Evolutionary conservation across 2,888 invertebrate genomes (phyloP), one percentile per base, ranked within the genome.

Genomic region (Graphium colonna): DNA sequence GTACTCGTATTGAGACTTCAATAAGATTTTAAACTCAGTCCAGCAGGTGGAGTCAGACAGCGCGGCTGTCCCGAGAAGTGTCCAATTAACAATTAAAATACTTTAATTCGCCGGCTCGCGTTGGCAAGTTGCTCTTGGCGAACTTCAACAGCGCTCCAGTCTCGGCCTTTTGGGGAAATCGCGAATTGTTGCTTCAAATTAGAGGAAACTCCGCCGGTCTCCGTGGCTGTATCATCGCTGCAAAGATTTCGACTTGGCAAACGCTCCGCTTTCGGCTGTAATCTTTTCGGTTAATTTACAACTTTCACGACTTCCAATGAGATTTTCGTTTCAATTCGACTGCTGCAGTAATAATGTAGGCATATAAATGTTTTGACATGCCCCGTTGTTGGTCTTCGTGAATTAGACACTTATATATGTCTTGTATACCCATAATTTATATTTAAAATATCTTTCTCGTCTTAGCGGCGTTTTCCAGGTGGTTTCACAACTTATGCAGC

Each of bases 181-280:
- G 56, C 56, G 56, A 67, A 69, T 71, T 67, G 66, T 64, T 62
- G 64, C 62, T 63, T 51, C 58, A 57, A 63, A 61, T 66, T 61
- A 64, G 60, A 63, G 53, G 52, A 62, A 65, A 63, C 60, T 60
- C 58, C 59, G 58, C 51, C 52, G 54, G 21, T 2, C 21, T 62
- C 40, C 10, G 10, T 18, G 13, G 36, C 39, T 15, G 31, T 21
- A 44, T 15, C 47, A 42, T 52, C 12, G 15, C 12, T 31, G 41
- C 31, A 26, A 46, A 36, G 36, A 42, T 47, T 47, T 42, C 26
- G 12, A 43, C 28, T 31, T n/a, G 21, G 17, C 47, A 38, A 16
- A 43, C 36, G 42, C 42, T 38, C 38, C 38, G 33, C 10, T 13
- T 42, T 26, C n/a, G 28, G 10, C 9, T n/a, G 15, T 15, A 42